Evolutionary conservation across 2,888 invertebrate genomes (phyloP).

Genomic region (Entomobrya proxima): DNA sequence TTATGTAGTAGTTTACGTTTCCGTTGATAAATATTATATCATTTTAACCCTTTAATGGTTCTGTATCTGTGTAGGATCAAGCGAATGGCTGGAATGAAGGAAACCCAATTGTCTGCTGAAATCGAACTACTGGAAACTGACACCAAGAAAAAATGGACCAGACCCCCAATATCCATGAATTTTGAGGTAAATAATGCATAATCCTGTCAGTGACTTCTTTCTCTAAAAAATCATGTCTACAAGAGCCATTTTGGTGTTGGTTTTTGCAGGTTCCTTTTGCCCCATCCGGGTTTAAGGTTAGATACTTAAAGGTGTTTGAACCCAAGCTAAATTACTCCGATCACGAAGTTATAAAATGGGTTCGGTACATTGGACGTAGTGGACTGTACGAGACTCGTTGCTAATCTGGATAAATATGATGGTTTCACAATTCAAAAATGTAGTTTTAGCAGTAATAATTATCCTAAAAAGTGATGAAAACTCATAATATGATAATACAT

Average conservation of each 20-base stretch:
- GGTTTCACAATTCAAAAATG: neutral
- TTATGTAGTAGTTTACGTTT: neutral
- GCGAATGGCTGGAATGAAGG: constrained; percentile 98
- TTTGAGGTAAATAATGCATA: constrained; percentile 86
- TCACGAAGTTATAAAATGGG: constrained; percentile 99
- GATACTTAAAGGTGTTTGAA: constrained; percentile 99
- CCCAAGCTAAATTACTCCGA: constrained; percentile 99
- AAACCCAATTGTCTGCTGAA: constrained; percentile 99
- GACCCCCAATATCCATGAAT: constrained; percentile 99
- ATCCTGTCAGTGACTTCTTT: neutral
- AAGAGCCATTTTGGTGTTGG: neutral
- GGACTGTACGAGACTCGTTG: constrained; percentile 99
- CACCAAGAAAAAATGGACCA: constrained; percentile 99
- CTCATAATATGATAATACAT: neutral
- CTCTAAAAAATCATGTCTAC: neutral
- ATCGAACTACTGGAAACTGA: constrained; percentile 98
- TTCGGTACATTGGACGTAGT: constrained; percentile 98
- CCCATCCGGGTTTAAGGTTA: constrained; percentile 99
- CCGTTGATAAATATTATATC: too few relatives aligned
- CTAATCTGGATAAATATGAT: constrained; percentile 79
- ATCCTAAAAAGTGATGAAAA: neutral
- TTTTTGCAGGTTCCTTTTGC: constrained; percentile 93
- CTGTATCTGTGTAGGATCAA: constrained; percentile 89
- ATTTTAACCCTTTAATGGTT: too few relatives aligned
- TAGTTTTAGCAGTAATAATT: neutral